Evolutionary conservation across 2,888 invertebrate species (phyloP), one percentile per base, ranked within the genome.

Genomic region (Agrochola macilenta): DNA sequence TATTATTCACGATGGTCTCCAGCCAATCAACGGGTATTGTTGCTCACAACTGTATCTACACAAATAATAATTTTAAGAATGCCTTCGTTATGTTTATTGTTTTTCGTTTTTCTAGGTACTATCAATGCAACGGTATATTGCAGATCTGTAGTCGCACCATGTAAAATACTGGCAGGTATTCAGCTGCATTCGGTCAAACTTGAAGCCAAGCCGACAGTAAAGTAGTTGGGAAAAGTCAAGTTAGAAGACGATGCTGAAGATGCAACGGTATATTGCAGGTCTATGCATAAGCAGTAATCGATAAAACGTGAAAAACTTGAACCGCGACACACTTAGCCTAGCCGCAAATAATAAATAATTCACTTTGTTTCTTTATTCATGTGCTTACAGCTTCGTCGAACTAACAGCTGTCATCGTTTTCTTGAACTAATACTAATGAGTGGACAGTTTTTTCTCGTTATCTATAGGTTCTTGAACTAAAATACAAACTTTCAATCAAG

Each of bases 11-110:
- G 69, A 69, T 60, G 63, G 26, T n/a, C 43, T 60, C 30, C 69
- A 57, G 65, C 61, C 73, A 68, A 83, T 84, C 84, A 80, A 60
- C 66, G 49, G 54, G 35, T 26, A 76, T 80, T 73, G 73, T 14
- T 23, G 52, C 54, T 57, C 46, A n/a, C 23, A 49, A 73, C 26
- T 60, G 23, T 60, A 12, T 26, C 35, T 39, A 39, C 1, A 74
- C 49, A 60, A 74, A 52, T 60, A 52, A 7, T 49, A 4, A 26
- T 60, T 23, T 20, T 4, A 26, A 54, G 5, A 70, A 46, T 66
- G 12, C 43, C 20, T 60, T 61, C 5, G 26, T 74, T 61, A 52
- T 5, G 35, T 0, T 70, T 23, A 30, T 3, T 49, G 5, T 20
- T 66, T 49, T 49, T 66, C 0, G 23, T 30, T 30, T 66, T 49